Percentiles rank a stretch among this genome's conserved stretches.
Evolutionary conservation across 2,113 vertebrate genomes (phyloP).

Genomic region (human): DNA sequence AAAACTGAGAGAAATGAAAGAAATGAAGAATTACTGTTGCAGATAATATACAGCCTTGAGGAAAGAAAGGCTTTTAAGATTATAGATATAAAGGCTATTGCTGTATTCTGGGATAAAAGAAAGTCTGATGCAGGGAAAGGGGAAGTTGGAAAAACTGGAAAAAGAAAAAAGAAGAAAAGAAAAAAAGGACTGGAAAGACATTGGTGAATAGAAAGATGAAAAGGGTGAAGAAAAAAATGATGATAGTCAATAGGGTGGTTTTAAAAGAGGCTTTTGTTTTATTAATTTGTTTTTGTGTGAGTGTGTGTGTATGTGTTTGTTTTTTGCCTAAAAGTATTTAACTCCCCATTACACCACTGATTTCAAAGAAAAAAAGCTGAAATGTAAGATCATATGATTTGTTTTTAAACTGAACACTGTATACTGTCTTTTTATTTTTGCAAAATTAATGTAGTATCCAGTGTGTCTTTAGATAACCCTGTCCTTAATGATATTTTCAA

Average conservation of each 20-base stretch:
- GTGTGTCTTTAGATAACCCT: not conserved
- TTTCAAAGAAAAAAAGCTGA: not conserved
- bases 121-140: not conserved
- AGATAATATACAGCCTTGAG: not conserved
- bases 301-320: no score
- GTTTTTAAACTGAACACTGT: not conserved
- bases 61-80: not conserved
- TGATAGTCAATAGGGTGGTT: not conserved
- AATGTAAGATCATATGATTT: not conserved
- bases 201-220: not conserved
- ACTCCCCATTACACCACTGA: not conserved
- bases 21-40: not conserved
- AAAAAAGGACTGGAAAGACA: not conserved
- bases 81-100: not conserved
- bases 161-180: not conserved
- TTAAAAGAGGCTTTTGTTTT: not conserved
- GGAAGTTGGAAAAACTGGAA: not conserved
- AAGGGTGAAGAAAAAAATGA: not conserved
- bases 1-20: not conserved
- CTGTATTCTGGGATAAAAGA: not conserved
- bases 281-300: no score
- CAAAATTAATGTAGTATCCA: not conserved
- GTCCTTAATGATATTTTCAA: not conserved
- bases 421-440: not conserved
- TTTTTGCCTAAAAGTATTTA: not conserved